phyloP scores from a whole-genome alignment of 2,888 invertebrate species.

The Acrocyrtus sp. region DNA sequence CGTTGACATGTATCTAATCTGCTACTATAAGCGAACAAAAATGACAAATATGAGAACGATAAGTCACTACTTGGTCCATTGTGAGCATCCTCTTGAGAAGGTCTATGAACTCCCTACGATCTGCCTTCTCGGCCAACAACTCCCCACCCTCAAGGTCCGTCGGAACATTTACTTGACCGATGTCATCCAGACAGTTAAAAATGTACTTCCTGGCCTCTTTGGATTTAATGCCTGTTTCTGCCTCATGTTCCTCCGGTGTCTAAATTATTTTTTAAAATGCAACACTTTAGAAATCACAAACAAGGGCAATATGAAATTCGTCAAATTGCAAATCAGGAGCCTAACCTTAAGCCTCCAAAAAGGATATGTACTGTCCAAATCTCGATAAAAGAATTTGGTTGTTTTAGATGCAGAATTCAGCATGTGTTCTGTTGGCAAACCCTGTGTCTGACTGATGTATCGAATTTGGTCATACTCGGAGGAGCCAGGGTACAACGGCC shows the following conservation, averaged over 20 bases:
- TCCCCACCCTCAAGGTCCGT: constrained; percentile 98
- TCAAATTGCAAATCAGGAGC: too few relatives aligned
- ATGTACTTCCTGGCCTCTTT: constrained; percentile 99
- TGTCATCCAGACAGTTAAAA: constrained; percentile 99
- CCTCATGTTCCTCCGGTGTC: constrained; percentile 98
- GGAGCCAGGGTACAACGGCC: constrained; percentile 99
- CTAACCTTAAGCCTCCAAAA: constrained; percentile 74
- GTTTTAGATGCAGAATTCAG: constrained; percentile 97
- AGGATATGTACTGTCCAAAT: constrained; percentile 83
- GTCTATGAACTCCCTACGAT: constrained; percentile 97
- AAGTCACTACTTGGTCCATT: constrained; percentile 86
- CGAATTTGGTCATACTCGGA: constrained; percentile 99
- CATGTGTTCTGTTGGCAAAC: constrained; percentile 98
- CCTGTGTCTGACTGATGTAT: constrained; percentile 97
- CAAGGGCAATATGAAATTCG: not conserved
- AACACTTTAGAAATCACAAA: constrained; percentile 3
- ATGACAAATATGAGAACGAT: constrained; percentile 27
- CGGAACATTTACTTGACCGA: constrained; percentile 95
- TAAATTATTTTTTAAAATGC: too few relatives aligned
- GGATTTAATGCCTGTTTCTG: constrained; percentile 96
- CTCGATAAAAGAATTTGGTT: constrained; percentile 97
- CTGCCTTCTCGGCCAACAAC: constrained; percentile 95
- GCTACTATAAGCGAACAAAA: not conserved
- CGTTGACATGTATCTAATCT: constrained; percentile 41
- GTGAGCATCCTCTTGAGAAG: constrained; percentile 97